A percentile compares a stretch with the other conserved stretches of the same genome.
These are phyloP conservation scores for Tuberolachnus salignus DNA, from an alignment of 2,888 invertebrate genomes.

Conservation along the genomic window DNA sequence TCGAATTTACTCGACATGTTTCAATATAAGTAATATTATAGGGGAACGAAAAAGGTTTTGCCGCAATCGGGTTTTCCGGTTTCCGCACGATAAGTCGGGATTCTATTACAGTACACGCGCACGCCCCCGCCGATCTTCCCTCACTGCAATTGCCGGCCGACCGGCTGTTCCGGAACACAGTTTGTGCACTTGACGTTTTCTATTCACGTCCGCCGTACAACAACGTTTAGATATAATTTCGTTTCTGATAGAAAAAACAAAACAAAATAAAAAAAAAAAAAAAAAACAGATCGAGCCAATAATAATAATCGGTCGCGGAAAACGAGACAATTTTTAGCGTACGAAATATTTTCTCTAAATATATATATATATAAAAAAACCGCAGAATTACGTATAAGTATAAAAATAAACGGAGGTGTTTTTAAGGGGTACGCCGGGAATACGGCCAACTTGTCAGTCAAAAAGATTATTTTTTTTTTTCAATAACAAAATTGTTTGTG, in stretches of 20 bases:
- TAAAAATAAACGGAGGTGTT: background rate
- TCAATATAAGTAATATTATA: background rate
- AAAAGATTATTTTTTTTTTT: background rate
- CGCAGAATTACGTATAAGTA: background rate
- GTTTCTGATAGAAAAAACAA: background rate
- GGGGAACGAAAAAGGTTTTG: constrained; percentile 20
- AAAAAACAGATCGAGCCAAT: background rate
- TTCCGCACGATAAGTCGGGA: constrained; percentile 39
- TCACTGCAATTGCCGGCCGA: background rate
- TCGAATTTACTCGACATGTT: background rate
- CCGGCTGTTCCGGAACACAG: constrained; percentile 19
- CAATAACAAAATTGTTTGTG: background rate
- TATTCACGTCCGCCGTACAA: background rate
- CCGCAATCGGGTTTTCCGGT: constrained; percentile 39
- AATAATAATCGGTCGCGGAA: no score
- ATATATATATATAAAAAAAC: no score
- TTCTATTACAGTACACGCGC: constrained; percentile 16
- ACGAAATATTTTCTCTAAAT: no score
- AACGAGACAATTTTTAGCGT: no score
- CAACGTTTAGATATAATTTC: no score
- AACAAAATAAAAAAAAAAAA: background rate
- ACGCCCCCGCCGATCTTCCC: constrained; percentile 1
- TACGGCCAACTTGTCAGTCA: constrained; percentile 8
- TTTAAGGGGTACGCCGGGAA: constrained; percentile 1
- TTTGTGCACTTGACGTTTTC: constrained; percentile 45